A percentile compares a stretch with the other conserved stretches of the same genome.
Conservation (phyloP, 2,797 vertebrate species). For the Melanotaenia boesemani region DNA sequence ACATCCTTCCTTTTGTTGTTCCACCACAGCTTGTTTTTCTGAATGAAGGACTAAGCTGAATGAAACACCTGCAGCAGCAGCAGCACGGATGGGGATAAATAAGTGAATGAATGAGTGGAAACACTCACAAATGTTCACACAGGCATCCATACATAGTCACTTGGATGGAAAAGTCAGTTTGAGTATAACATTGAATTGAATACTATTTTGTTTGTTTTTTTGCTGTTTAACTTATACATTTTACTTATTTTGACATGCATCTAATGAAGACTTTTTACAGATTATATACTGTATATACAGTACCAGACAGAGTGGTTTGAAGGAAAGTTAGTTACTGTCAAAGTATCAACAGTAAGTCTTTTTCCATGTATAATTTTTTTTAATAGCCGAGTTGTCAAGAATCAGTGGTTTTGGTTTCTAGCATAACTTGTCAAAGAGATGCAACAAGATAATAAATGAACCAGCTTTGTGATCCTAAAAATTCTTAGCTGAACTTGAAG, state of each 20-base stretch:
- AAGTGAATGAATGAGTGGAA: conserved; percentile 47
- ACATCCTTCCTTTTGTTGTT: conserved; percentile 80
- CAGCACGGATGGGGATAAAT: conserved; percentile 16
- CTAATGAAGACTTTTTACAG: too few species aligned
- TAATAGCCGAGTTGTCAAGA: too few species aligned
- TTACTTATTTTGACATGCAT: too few species aligned
- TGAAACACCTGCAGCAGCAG: conserved; percentile 69
- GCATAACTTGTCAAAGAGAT: too few species aligned
- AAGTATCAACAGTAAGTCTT: too few species aligned
- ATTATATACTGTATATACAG: too few species aligned
- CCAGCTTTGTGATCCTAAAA: not conserved
- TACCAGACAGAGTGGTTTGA: too few species aligned
- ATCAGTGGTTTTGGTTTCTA: too few species aligned
- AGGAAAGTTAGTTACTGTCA: too few species aligned
- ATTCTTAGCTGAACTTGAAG: not conserved
- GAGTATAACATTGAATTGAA: not conserved
- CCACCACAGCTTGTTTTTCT: conserved; percentile 52
- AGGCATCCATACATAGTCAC: conserved; percentile 25
- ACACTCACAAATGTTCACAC: conserved; percentile 33
- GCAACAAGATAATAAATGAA: too few species aligned
- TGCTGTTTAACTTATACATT: too few species aligned
- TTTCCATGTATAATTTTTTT: too few species aligned
- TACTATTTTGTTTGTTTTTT: not conserved
- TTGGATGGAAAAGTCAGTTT: not conserved
- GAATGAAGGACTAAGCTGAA: conserved; percentile 60